Evolutionary conservation across 2,113 vertebrate genomes (phyloP), one percentile per base, ranked within the genome.

Genomic region (Polyodon spathula): DNA sequence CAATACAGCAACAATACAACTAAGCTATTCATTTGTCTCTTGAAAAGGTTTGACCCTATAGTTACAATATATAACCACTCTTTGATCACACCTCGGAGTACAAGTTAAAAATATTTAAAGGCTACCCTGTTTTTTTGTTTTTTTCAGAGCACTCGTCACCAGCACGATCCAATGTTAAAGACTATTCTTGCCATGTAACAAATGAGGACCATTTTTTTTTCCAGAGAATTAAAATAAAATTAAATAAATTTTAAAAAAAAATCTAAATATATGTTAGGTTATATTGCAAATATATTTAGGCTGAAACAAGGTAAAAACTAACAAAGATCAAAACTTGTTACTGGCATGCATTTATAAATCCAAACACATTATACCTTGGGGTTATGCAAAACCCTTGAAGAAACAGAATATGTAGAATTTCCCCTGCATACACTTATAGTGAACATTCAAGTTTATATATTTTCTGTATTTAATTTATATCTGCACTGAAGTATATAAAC

Each of bases 81-180:
- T 54, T 65, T 70, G 61, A 70, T 52, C 63, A 70, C 53, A 65
- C 65, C 46, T 65, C 58, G 37, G 59, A 73, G 66, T 69, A 59
- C 55, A 54, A 67, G 10, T 58, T 48, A 66, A 69, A 74, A 68
- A 54, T 14, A 16, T 12, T 12, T n/a, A 16, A 52, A 63, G 14
- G 38, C 60, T 51, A 66, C 40, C 15, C 60, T 40, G 5, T 52
- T 54, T 12, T 8, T 51, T 9, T 53, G 1, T 27, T 27, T 27
- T 27, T 27, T n/a, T 6, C 14, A 50, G 5, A 12, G 48, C 48
- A 50, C 48, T 50, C 48, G 14, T 50, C 48, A 50, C 48, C 48
- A 14, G 48, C 14, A 50, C 14, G 48, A 50, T 50, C 48, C 15
- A 4, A 50, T 50, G 2, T 50, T 6, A 50, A 50, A 50, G 48